Base-by-base conservation (phyloP, 2,888 invertebrate genomes). In the Terebella lapidaria region DNA sequence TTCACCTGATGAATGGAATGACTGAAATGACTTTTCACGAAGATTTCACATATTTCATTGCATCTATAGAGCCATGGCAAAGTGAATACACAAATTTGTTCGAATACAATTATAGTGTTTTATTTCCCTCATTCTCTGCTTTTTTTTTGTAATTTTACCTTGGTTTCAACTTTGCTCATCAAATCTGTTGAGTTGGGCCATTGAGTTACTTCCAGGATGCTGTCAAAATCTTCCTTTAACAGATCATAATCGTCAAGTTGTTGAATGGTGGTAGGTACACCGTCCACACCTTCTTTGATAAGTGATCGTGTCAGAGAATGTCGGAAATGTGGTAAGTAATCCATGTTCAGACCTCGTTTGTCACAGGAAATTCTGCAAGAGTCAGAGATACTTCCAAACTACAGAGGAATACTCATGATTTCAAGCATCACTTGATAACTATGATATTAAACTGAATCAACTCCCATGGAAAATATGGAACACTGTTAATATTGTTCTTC, bases 181-280 rank as follows among this genome's bases (percentile, higher is more conserved):
- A 89, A 88, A 79, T 94, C 90, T 18, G 57, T 49, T 45, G 69
- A 87, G 58, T 72, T 70, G 0, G 91, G 88, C 94, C 95, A 97
- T 42, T 87, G 79, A 0, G 90, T 87, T 29, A 97, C 78, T 75
- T 99, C 97, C 10, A 89, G 82, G 27, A 99, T 82, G 15, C 89
- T 89, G 66, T 96, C 95, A 70, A 95, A 83, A 79, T 99, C 99
- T 73, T 97, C 96, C 61, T 92, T 85, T 57, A 92, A 79, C 60
- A 99, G 84, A 75, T 90, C 88, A 81, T 99, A 99, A 3, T 87
- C 83, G 74, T 89, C 88, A 82, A 96, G 86, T 18, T 90, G 85
- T 3, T 85, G 83, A 51, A 97, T 78, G 0, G 92, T 86, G 24
- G 77, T 76, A 0, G 84, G 77, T 1, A 95, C 86, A 3, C 92